These are phyloP conservation scores for Nestor notabilis DNA, from an alignment of 2,113 vertebrate species.

Conservation along the genomic window DNA sequence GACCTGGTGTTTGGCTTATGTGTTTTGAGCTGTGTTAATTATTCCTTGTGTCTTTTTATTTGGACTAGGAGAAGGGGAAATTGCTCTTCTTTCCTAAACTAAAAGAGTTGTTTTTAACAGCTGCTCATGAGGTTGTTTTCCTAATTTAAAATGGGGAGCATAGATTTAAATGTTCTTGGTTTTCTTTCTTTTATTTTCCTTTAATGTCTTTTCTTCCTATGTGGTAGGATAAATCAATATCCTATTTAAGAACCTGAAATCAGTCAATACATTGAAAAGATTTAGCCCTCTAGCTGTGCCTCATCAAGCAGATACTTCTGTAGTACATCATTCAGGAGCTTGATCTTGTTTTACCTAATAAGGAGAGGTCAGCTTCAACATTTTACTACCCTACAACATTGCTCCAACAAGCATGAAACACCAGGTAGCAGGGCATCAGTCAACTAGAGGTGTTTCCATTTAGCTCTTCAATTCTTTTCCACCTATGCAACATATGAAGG, in stretches of 20 bases:
- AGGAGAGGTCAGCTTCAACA: neutral
- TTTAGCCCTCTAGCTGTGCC: neutral
- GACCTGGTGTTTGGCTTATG: neutral
- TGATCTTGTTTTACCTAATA: neutral
- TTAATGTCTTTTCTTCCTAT: constrained; percentile 10
- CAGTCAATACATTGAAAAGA: constrained; percentile 26
- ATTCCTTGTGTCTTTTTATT: constrained; percentile 12
- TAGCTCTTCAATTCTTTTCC: neutral
- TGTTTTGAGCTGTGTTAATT: neutral
- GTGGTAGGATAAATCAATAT: constrained; percentile 32
- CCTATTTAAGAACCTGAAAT: constrained; percentile 42
- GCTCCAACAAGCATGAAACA: neutral
- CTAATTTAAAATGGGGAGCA: constrained; percentile 5
- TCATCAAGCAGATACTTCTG: neutral
- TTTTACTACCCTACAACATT: neutral
- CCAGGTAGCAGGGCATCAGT: neutral
- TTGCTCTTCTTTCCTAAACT: constrained; percentile 16
- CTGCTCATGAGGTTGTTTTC: constrained; percentile 11
- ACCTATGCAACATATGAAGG: neutral
- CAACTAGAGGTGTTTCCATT: neutral
- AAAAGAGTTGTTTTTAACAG: neutral
- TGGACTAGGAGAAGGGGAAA: neutral
- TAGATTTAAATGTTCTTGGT: constrained; percentile 18
- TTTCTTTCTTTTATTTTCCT: neutral
- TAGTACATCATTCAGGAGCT: neutral